Percentiles rank a stretch among this genome's conserved stretches.
Evolutionary conservation across 2,888 invertebrate species (phyloP).

Genomic region (Mycogona germanica): DNA sequence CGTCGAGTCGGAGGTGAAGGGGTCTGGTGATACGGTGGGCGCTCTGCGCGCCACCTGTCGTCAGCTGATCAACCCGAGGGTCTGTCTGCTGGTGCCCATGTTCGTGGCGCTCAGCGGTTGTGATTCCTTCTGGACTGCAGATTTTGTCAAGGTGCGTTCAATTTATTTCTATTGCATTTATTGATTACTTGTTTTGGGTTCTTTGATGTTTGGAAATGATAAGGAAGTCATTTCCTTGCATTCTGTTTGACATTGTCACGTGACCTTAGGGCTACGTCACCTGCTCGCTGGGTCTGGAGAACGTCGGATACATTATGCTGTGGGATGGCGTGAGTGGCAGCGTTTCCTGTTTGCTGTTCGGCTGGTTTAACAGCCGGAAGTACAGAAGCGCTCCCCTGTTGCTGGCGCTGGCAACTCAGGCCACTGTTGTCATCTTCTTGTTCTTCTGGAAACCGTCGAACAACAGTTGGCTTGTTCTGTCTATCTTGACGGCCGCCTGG

Average conservation of each 20-base stretch:
- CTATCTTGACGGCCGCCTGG: not conserved
- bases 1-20: not conserved
- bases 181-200: not conserved
- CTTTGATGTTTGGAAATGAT: not conserved
- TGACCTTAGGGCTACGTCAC: conserved; percentile 4
- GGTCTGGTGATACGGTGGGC: not conserved
- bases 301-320: conserved; percentile 1
- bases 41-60: not conserved
- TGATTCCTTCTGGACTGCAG: conserved; percentile 7
- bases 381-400: not conserved
- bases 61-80: not conserved
- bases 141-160: conserved; percentile 5
- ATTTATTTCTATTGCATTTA: not conserved
- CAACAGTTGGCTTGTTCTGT: not conserved
- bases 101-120: not conserved
- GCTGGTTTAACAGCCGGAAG: conserved; percentile 9
- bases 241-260: not conserved
- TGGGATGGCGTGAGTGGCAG: conserved; percentile 4
- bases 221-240: not conserved
- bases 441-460: conserved; percentile 1
- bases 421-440: not conserved
- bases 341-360: not conserved
- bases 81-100: not conserved
- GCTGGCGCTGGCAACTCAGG: not conserved
- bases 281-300: conserved; percentile 1